phyloP scores from a whole-genome alignment of 2,888 invertebrate genomes.

The Scrobipalpa atriplicella region DNA sequence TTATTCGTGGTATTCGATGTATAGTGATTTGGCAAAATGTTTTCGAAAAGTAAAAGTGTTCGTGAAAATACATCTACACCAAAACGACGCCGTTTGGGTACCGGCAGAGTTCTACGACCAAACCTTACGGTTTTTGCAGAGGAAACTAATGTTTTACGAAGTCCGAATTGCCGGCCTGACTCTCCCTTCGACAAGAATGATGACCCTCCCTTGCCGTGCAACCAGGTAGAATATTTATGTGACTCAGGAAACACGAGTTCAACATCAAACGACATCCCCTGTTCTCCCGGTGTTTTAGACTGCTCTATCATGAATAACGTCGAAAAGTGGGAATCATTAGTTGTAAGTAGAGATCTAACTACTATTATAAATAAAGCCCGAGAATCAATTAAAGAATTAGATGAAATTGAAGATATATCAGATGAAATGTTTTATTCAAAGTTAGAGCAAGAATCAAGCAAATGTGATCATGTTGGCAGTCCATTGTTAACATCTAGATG shows the following conservation, averaged over 20 bases:
- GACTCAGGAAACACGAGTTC: slow-evolving; percentile 59
- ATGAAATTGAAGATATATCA: slow-evolving; percentile 55
- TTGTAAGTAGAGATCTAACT: slow-evolving; percentile 43
- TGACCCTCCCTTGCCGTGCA: slow-evolving; percentile 71
- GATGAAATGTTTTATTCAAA: slow-evolving; percentile 66
- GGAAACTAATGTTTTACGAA: slow-evolving; percentile 7
- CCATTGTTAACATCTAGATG: slow-evolving; percentile 41
- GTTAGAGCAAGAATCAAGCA: slow-evolving; percentile 49
- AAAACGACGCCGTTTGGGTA: slow-evolving; percentile 65
- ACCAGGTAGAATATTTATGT: slow-evolving; percentile 70
- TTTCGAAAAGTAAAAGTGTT: slow-evolving; percentile 38
- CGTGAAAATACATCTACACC: slow-evolving; percentile 60
- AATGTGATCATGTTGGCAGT: slow-evolving; percentile 40
- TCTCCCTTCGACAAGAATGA: slow-evolving; percentile 50
- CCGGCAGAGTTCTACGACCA: slow-evolving; percentile 48
- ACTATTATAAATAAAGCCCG: slow-evolving; percentile 39
- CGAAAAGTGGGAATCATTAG: slow-evolving; percentile 57
- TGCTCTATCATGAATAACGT: slow-evolving; percentile 44
- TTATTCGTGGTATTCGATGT: background rate
- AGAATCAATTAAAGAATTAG: slow-evolving; percentile 37
- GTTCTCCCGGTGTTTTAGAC: slow-evolving; percentile 56
- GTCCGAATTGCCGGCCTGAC: background rate
- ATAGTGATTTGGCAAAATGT: slow-evolving; percentile 36
- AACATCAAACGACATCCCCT: slow-evolving; percentile 50
- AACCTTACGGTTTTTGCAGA: slow-evolving; percentile 24